Evolutionary conservation across 1,140 invertebrate genomes (phyloP), one percentile per base, ranked within the genome.

Genomic region (Leptinotarsa lineolata): DNA sequence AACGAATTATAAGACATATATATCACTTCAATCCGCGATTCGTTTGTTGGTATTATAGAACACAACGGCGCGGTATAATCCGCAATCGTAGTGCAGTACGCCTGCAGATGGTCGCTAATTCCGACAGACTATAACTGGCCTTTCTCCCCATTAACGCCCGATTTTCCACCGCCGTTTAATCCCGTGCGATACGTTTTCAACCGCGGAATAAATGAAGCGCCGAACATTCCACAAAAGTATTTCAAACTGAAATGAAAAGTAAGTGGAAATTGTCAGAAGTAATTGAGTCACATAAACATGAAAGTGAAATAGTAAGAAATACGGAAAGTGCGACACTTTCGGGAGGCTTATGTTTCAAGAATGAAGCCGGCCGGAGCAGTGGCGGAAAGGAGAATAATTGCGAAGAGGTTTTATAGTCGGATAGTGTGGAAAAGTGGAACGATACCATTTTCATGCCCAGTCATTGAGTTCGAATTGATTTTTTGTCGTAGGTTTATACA

Each of bases 1-100:
- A 76, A 76, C 72, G 76, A 74, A 74, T 77, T 77, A 69, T 77
- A 77, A 77, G 76, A 73, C 74, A 74, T 70, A 78, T 78, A 76
- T 78, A 78, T 78, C 74, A 76, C 74, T 74, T 76, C 77, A 78
- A 78, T 76, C 74, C 77, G 59, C 15, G 48, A 54, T 76, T 78
- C 74, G 74, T 75, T 77, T 75, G 76, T 77, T 75, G 68, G 76
- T 75, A 68, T 77, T 77, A 77, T 77, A 54, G 48, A 54, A 54
- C 48, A 54, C 48, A 54, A 54, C 48, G 72, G 66, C 66, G 66
- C 44, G 39, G 64, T 44, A 21, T 78, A 78, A 78, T 78, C 77
- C 75, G 73, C 70, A 75, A 70, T 74, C 77, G 75, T 73, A 75
- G 73, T 76, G 77, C 77, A 76, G 73, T 76, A 64, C 71, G 68